Conservation (phyloP, 2,113 vertebrate species). For the Daubentonia madagascariensis region DNA sequence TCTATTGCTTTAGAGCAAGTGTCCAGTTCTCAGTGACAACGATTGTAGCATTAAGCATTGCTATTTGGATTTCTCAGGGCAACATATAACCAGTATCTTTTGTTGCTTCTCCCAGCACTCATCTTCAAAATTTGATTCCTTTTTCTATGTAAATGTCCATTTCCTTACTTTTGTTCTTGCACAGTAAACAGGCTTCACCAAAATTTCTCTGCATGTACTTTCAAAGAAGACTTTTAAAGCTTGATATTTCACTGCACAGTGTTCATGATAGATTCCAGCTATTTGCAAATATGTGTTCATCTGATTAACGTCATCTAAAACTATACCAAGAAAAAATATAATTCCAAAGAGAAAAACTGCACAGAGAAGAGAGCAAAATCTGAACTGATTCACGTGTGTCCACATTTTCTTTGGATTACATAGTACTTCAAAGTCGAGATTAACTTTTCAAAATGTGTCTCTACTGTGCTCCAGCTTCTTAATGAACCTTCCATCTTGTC, state of each 20-base stretch:
- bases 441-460: not conserved
- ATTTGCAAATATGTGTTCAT: not conserved
- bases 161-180: not conserved
- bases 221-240: slow-evolving; percentile 27
- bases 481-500: not conserved
- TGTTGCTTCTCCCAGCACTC: not conserved
- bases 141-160: not conserved
- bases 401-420: not conserved
- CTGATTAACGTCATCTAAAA: not conserved
- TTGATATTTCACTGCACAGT: not conserved
- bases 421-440: not conserved
- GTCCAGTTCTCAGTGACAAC: not conserved
- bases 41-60: not conserved
- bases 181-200: not conserved
- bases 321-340: not conserved
- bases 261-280: not conserved
- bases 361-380: not conserved
- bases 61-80: not conserved
- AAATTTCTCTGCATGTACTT: not conserved
- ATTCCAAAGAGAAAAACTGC: not conserved
- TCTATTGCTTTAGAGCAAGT: not conserved
- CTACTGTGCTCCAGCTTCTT: not conserved
- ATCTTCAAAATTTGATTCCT: not conserved
- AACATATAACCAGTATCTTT: not conserved
- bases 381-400: not conserved